phyloP scores from a whole-genome alignment of 2,113 vertebrate species.

The Osmerus mordax region DNA sequence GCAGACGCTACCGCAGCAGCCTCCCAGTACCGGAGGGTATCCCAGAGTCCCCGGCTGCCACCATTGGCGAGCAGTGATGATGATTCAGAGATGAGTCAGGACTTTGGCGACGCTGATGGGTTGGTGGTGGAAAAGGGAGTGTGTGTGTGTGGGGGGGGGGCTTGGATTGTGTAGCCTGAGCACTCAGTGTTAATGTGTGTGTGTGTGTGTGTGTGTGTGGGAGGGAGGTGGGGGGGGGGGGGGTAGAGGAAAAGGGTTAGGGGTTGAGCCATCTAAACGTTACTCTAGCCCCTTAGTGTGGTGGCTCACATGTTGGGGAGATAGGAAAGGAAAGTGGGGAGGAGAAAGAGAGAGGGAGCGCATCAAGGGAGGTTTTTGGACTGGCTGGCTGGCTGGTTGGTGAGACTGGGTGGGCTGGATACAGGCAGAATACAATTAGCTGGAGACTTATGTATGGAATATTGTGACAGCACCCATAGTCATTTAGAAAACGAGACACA shows the following conservation, averaged over 20 bases:
- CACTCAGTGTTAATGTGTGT: not conserved
- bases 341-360: too few species aligned
- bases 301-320: not conserved
- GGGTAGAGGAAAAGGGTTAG: too few species aligned
- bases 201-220: not conserved
- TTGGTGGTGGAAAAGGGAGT: not conserved
- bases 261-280: too few species aligned
- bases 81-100: slow-evolving; percentile 7
- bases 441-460: too few species aligned
- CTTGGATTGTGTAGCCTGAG: not conserved
- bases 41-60: not conserved
- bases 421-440: too few species aligned
- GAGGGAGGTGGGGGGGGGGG: too few species aligned
- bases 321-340: not conserved
- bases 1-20: slow-evolving; percentile 40
- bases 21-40: not conserved
- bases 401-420: too few species aligned
- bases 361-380: too few species aligned
- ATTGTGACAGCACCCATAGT: too few species aligned
- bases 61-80: not conserved
- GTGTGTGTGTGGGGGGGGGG: not conserved
- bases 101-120: not conserved
- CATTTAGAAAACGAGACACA: too few species aligned
- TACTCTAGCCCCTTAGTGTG: not conserved
- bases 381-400: too few species aligned